phyloP scores from a whole-genome alignment of 2,113 vertebrate species.

The Diadophis punctatus region DNA sequence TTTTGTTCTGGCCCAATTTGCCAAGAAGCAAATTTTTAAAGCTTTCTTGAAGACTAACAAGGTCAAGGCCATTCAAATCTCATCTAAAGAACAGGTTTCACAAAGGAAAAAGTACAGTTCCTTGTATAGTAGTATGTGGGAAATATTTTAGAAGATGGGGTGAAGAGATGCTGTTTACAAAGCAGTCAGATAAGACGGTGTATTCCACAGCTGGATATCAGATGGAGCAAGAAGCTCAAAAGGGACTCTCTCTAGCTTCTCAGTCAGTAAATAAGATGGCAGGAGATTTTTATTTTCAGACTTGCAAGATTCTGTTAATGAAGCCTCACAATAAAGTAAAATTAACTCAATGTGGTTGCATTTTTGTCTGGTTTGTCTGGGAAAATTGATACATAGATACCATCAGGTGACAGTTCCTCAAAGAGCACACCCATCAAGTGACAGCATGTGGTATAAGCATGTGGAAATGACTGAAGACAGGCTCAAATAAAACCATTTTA shows the following conservation, averaged over 20 bases:
- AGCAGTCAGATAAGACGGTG: not conserved
- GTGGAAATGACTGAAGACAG: not conserved
- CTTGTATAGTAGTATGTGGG: not conserved
- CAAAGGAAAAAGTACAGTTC: not conserved
- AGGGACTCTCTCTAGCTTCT: not conserved
- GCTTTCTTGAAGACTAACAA: not conserved
- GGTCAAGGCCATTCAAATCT: not conserved
- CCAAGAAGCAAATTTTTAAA: not conserved
- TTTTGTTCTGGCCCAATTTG: not conserved
- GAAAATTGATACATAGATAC: not conserved
- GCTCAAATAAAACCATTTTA: not conserved
- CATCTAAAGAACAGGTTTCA: not conserved
- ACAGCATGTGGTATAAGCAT: not conserved
- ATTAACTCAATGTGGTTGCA: not conserved
- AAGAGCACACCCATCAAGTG: not conserved
- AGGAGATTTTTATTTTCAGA: not conserved
- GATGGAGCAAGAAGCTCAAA: not conserved
- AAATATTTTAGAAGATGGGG: not conserved
- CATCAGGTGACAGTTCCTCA: not conserved
- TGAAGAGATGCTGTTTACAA: not conserved
- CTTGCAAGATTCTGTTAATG: not conserved
- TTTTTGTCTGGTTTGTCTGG: not conserved
- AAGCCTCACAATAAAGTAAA: too few species aligned
- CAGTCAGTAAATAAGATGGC: not conserved
- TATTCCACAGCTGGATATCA: not conserved